phyloP scores from a whole-genome alignment of 2,888 invertebrate genomes.

The Malthinus flaveolus region DNA sequence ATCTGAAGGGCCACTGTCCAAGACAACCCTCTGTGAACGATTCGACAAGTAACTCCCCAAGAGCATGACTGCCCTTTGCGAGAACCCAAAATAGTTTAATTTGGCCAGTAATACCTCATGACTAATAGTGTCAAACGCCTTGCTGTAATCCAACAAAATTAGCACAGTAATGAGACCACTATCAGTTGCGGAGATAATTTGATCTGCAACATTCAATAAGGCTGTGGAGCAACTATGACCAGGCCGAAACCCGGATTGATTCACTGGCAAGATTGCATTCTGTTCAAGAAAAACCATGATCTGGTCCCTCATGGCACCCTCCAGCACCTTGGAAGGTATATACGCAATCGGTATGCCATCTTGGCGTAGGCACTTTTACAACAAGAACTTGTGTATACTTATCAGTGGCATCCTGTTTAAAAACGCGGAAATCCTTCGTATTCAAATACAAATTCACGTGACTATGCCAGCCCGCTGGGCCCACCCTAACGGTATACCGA shows the following conservation, averaged over 20 bases:
- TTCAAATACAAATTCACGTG: too few relatives aligned
- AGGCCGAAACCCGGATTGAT: neutral
- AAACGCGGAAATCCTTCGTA: too few relatives aligned
- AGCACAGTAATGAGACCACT: neutral
- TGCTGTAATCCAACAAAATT: neutral
- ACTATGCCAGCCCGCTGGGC: too few relatives aligned
- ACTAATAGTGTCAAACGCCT: neutral
- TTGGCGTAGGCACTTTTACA: too few relatives aligned
- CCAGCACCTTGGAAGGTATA: neutral
- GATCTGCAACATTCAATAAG: neutral
- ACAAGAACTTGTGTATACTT: too few relatives aligned
- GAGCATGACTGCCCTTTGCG: neutral
- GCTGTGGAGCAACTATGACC: neutral
- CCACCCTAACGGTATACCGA: too few relatives aligned
- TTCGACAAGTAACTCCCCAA: neutral
- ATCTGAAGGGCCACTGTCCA: too few relatives aligned
- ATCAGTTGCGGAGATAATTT: neutral
- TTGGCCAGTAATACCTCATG: neutral
- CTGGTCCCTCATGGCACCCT: neutral
- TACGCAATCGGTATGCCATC: too few relatives aligned
- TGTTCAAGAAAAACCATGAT: neutral
- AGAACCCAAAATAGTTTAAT: neutral
- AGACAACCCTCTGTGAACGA: too few relatives aligned
- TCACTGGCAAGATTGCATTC: neutral
- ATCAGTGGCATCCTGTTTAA: too few relatives aligned